phyloP scores from a whole-genome alignment of 2,113 vertebrate species.

The Etia nguti region DNA sequence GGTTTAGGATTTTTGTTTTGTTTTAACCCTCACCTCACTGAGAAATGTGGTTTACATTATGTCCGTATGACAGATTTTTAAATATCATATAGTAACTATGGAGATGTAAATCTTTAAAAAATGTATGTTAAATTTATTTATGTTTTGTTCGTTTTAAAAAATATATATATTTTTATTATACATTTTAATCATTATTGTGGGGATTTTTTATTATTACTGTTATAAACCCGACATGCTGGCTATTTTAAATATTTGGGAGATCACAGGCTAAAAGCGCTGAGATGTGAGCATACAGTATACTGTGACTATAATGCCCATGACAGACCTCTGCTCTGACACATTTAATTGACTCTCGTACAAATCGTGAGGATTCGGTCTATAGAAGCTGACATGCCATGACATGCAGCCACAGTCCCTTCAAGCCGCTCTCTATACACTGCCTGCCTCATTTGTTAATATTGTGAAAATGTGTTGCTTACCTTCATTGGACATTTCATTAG shows the following conservation, averaged over 20 bases:
- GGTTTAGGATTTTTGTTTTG: background rate
- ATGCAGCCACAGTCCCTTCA: background rate
- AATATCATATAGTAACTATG: background rate
- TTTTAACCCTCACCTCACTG: background rate
- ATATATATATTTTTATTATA: background rate
- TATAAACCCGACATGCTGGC: background rate
- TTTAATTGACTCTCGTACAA: background rate
- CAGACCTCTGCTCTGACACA: background rate
- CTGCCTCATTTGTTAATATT: background rate
- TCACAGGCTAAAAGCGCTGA: background rate
- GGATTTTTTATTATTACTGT: background rate
- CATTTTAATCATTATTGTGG: background rate
- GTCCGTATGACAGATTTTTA: background rate
- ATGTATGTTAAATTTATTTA: background rate
- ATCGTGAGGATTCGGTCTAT: conserved; percentile 4
- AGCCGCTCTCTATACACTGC: background rate
- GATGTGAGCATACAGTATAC: background rate
- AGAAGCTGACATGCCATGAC: conserved; percentile 26
- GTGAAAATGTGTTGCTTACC: background rate
- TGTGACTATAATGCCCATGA: background rate
- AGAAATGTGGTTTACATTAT: background rate
- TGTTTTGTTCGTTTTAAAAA: background rate
- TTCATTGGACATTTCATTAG: background rate
- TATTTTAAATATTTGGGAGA: background rate
- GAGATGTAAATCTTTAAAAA: background rate